These are phyloP conservation scores for Drosophila kanekoi DNA, from an alignment of 2,888 invertebrate species.

Conservation along the genomic window DNA sequence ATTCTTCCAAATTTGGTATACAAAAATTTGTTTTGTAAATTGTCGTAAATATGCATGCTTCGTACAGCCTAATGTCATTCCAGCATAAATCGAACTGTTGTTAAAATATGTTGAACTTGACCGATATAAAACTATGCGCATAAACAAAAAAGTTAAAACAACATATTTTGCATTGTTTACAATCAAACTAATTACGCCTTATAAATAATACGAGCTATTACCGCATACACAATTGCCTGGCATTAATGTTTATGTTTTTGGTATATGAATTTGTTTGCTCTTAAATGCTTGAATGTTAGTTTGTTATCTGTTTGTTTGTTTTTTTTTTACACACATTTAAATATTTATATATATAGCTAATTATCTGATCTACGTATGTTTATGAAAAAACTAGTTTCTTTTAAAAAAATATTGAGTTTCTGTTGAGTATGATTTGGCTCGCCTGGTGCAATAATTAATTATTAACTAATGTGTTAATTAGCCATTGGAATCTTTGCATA, in stretches of 20 bases:
- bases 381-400: conserved; percentile 40
- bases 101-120: conserved; percentile 11
- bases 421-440: conserved; percentile 50
- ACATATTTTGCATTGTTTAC: conserved; percentile 30
- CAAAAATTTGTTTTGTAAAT: not conserved
- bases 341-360: conserved; percentile 31
- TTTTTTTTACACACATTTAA: conserved; percentile 31
- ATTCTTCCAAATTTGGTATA: not conserved
- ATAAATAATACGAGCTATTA: conserved; percentile 53
- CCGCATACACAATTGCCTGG: conserved; percentile 38
- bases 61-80: conserved; percentile 10
- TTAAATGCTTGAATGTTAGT: conserved; percentile 60
- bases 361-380: conserved; percentile 41
- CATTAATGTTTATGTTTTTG: conserved; percentile 52
- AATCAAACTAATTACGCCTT: conserved; percentile 49
- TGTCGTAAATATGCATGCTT: conserved; percentile 10
- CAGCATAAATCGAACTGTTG: conserved; percentile 19
- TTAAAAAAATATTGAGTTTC: conserved; percentile 51
- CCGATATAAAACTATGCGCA: conserved; percentile 18
- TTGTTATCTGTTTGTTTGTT: conserved; percentile 19
- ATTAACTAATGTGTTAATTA: conserved; percentile 57
- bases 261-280: conserved; percentile 54
- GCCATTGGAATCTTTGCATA: conserved; percentile 50
- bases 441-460: conserved; percentile 29
- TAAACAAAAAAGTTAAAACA: conserved; percentile 37